These are phyloP conservation scores for Pteronotus mesoamericanus DNA, from an alignment of 2,797 vertebrate species.

Conservation along the genomic window DNA sequence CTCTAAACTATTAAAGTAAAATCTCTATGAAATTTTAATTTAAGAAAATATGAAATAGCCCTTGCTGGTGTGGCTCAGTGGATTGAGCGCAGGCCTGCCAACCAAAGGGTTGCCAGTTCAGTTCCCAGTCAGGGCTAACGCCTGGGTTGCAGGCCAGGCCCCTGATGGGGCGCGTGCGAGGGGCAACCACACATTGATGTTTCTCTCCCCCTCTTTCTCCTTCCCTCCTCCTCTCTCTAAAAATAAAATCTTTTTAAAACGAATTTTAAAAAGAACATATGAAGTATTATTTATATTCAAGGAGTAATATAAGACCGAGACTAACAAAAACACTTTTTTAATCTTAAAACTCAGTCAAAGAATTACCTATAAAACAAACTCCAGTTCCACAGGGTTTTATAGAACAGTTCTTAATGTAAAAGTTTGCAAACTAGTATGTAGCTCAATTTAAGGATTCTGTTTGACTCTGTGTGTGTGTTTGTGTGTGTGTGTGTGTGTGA, in stretches of 20 bases:
- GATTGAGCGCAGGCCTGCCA: too few species aligned
- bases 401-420: neutral
- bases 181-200: too few species aligned
- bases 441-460: neutral
- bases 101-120: too few species aligned
- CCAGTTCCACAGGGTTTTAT: neutral
- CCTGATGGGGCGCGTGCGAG: too few species aligned
- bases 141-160: too few species aligned
- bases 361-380: neutral
- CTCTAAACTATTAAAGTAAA: neutral
- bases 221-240: too few species aligned
- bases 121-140: too few species aligned
- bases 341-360: neutral
- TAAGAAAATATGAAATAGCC: neutral
- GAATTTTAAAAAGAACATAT: constrained; percentile 1
- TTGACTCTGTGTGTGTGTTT: neutral
- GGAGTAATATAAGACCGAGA: neutral
- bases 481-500: too few species aligned
- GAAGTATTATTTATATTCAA: neutral
- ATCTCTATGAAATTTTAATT: neutral
- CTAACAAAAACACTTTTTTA: neutral
- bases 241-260: too few species aligned
- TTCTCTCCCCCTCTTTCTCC: too few species aligned
- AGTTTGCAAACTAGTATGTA: neutral
- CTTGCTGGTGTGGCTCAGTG: too few species aligned